These are phyloP conservation scores for Tragelaphus oryx DNA, from an alignment of 2,797 vertebrate species.

Conservation along the genomic window DNA sequence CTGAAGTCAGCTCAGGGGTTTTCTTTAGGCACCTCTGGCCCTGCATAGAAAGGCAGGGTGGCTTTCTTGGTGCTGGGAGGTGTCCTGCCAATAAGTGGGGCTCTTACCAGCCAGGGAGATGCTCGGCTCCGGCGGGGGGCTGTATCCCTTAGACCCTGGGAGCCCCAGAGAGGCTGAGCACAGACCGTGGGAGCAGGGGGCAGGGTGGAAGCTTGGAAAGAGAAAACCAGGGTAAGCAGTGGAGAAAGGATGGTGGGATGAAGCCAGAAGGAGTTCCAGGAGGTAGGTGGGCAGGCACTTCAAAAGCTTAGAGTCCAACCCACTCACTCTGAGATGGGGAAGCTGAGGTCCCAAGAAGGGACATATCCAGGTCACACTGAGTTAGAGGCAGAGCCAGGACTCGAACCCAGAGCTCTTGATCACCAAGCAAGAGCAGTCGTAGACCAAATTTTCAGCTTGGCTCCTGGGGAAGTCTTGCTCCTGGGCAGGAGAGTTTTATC, in stretches of 20 bases:
- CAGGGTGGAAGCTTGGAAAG: background rate
- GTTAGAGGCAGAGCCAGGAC: background rate
- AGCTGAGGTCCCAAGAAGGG: background rate
- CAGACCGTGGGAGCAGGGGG: background rate
- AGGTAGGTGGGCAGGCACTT: background rate
- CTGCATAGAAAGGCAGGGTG: background rate
- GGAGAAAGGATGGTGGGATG: background rate
- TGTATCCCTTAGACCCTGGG: background rate
- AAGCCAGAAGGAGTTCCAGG: background rate
- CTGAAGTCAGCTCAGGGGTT: background rate
- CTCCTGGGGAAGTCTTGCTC: background rate
- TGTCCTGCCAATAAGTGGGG: rapidly evolving
- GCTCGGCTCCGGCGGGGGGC: background rate
- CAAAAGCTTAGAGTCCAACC: background rate
- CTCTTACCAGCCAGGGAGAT: background rate
- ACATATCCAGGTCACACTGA: background rate
- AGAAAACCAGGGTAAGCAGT: background rate
- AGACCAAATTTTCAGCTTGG: background rate
- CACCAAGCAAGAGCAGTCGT: background rate
- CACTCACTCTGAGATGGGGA: background rate
- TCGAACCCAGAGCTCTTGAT: background rate
- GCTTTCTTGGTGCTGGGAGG: background rate
- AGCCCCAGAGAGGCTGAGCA: background rate
- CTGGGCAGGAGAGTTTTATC: background rate
- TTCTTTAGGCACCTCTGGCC: background rate